Evolutionary conservation across 2,113 vertebrate species (phyloP), one percentile per base, ranked within the genome.

Genomic region (Trachemys scripta): DNA sequence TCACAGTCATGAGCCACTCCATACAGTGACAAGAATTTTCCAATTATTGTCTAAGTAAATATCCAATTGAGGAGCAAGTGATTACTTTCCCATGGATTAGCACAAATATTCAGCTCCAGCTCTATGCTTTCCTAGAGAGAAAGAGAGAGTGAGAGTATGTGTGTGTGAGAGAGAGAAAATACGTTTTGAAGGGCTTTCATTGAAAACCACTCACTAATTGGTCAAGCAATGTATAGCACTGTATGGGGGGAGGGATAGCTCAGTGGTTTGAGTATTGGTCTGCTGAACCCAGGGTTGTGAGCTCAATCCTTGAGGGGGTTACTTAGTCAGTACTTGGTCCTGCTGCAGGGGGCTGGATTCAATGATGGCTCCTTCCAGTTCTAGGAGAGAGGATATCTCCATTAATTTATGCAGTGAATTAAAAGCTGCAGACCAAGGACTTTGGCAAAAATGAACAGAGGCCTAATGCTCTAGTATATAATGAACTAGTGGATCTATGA

Each of bases 381-480:
- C 45, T 45, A 45, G 45, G 45, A 45, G 45, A 45, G 5, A 45
- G 45, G 45, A 45, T 45, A 45, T 45, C 45, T 45, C 45, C 45
- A 45, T 45, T 45, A 45, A 45, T 45, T 45, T 6, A 4, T 3
- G 5, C 0, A 0, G 42, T 42, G 69, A 83, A 56, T 83, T 86
- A 65, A 80, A 54, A 86, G 5, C 51, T 85, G 50, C 38, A 24
- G 20, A 0, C 0, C 80, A 76, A 27, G 0, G 0, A 12, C 9
- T 78, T 1, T 13, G 49, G 9, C 82, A 42, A 69, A 80, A 79
- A 38, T 0, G 1, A 57, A 16, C 19, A 87, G 50, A 45, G 6
- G 45, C n/a, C 0, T 0, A 82, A 93, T 47, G 53, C 85, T 6
- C 4, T 38, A 0, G 0, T 11, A 0, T 45, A 19, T 19, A 10